Percentiles rank a stretch among this genome's conserved stretches.
Evolutionary conservation across 2,797 vertebrate species (phyloP).

Genomic region (Cossypha heuglini): DNA sequence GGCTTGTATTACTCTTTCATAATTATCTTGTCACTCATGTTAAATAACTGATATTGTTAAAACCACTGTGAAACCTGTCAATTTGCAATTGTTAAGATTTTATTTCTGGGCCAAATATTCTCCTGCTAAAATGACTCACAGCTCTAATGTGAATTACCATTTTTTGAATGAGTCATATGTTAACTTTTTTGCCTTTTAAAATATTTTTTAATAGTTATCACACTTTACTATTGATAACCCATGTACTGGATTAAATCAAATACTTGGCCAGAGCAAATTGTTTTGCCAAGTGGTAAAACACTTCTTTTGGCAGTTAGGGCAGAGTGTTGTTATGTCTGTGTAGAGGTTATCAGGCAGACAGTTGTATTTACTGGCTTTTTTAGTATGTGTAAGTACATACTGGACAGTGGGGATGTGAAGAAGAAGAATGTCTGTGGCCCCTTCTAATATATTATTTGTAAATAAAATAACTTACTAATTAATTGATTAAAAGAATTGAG

Average conservation of each 20-base stretch:
- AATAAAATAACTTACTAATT: neutral
- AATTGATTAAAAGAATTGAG: neutral
- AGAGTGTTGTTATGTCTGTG: neutral
- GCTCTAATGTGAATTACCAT: neutral
- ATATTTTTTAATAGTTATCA: neutral
- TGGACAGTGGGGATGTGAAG: neutral
- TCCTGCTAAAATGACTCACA: conserved; percentile 32
- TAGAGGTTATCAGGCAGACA: neutral
- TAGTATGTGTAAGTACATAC: neutral
- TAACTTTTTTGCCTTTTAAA: neutral
- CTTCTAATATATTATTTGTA: neutral
- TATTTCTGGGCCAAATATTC: conserved; percentile 51
- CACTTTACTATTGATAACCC: neutral
- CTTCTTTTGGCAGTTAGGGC: neutral
- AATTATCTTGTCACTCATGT: conserved; percentile 18
- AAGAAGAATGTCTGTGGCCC: neutral
- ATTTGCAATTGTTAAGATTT: conserved; percentile 10
- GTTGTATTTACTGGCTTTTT: neutral
- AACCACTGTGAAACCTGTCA: conserved; percentile 3
- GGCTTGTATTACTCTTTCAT: neutral
- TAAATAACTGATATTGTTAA: conserved; percentile 37
- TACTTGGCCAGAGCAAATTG: neutral
- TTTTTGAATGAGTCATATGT: conserved; percentile 13
- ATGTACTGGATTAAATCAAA: neutral
- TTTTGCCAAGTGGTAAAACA: neutral